Evolutionary conservation across 2,888 invertebrate genomes (phyloP).

Genomic region (Muschampia plurimacula): DNA sequence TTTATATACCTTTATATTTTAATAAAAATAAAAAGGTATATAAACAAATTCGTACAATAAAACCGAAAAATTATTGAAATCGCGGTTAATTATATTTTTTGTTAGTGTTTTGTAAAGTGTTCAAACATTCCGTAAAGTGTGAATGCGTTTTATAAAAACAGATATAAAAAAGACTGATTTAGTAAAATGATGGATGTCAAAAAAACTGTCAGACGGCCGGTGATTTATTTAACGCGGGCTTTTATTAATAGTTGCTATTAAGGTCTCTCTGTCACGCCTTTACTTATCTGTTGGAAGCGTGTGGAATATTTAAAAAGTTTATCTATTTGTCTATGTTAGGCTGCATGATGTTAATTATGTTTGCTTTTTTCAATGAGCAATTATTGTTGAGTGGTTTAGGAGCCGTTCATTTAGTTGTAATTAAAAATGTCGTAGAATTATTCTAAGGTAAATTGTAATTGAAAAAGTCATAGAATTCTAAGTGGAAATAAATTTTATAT

Average conservation of each 20-base stretch:
- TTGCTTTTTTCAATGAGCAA: slow-evolving; percentile 14
- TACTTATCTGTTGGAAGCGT: slow-evolving; percentile 17
- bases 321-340: slow-evolving; percentile 31
- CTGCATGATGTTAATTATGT: slow-evolving; percentile 13
- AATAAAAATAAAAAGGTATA: too few relatives aligned
- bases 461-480: too few relatives aligned
- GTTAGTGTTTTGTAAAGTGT: neutral
- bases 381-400: slow-evolving; percentile 7
- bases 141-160: slow-evolving; percentile 10
- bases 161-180: slow-evolving; percentile 22
- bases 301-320: slow-evolving; percentile 33
- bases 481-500: too few relatives aligned
- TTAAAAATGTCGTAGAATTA: too few relatives aligned
- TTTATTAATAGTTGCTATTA: slow-evolving; percentile 69
- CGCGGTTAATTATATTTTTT: neutral
- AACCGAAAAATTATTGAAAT: too few relatives aligned
- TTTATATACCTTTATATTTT: too few relatives aligned
- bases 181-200: slow-evolving; percentile 43
- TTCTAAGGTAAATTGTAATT: too few relatives aligned
- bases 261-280: slow-evolving; percentile 58
- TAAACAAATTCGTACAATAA: neutral
- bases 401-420: neutral
- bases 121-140: slow-evolving; percentile 14
- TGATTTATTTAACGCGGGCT: slow-evolving; percentile 57
- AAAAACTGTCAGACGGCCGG: slow-evolving; percentile 43